Evolutionary conservation across 2,797 vertebrate species (phyloP).

Genomic region (Sebastes hopkinsi): DNA sequence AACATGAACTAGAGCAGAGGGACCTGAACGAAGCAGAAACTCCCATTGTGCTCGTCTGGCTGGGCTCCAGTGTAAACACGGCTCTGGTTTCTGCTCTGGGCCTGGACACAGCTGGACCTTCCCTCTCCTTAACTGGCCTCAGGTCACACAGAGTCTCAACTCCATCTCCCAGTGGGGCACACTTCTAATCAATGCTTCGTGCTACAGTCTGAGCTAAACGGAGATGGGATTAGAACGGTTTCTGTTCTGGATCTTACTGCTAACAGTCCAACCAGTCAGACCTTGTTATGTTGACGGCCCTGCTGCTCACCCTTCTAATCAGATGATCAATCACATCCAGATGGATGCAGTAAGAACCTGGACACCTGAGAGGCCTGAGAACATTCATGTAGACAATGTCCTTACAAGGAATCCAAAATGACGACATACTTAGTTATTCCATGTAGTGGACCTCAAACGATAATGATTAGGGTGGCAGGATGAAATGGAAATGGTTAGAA

Average conservation of each 20-base stretch:
- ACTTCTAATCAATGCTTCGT: constrained; percentile 75
- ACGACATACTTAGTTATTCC: neutral
- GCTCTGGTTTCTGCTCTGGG: constrained; percentile 71
- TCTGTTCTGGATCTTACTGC: constrained; percentile 17
- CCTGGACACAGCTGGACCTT: constrained; percentile 70
- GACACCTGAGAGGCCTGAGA: constrained; percentile 38
- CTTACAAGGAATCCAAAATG: neutral
- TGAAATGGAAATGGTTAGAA: neutral
- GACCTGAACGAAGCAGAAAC: constrained; percentile 45
- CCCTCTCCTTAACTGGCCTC: constrained; percentile 57
- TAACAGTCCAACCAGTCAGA: constrained; percentile 35
- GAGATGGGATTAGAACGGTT: constrained; percentile 47
- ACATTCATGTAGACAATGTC: neutral
- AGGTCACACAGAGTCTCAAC: constrained; percentile 60
- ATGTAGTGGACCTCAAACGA: neutral
- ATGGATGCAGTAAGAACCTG: constrained; percentile 28
- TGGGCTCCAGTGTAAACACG: constrained; percentile 72
- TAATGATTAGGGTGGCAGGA: neutral
- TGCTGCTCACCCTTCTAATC: constrained; percentile 24
- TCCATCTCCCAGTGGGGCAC: constrained; percentile 66
- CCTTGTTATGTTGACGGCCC: constrained; percentile 15
- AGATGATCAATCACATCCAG: constrained; percentile 58
- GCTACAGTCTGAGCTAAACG: constrained; percentile 54
- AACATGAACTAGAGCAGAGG: constrained; percentile 51
- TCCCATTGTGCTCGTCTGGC: constrained; percentile 63